Base-by-base conservation (phyloP, 2,797 vertebrate species). In the Thamnophis elegans region DNA sequence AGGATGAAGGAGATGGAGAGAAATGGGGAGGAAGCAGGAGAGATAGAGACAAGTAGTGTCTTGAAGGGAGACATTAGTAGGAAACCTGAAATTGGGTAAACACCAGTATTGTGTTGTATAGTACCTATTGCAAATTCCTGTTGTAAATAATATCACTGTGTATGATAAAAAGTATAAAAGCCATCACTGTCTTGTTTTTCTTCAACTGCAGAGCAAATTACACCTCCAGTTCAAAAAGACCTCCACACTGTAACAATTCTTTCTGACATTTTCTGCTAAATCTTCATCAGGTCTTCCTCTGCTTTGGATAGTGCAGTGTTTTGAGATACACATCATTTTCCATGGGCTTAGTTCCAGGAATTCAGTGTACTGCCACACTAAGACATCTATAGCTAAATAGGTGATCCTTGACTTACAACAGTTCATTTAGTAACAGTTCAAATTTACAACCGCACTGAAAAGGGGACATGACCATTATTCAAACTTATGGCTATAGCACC, bases 351-450 rank as follows among this genome's bases (percentile, higher is more conserved):
- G 94, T 97, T 97, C 96, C 94, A 92, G 95, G 97, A 97, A 97
- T 96, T 88, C 96, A 97, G 97, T 96, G 95, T 78, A 78, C 73
- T 95, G 95, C 96, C 96, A 56, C 53, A 90, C 3, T 36, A 97
- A 97, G 96, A 96, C 96, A 96, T 96, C 96, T 96, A 96, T 97
- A 97, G 96, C 97, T 96, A 94, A 97, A 97, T 14, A 68, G n/a
- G 2, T 32, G 7, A 12, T 68, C 14, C 62, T 68, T 13, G 2
- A 68, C n/a, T 68, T n/a, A 68, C 62, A 65, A 65, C 13, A 16
- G 14, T 32, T 32, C 1, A 0, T 68, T 32, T 68, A 68, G 14
- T 32, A 14, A 68, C n/a, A 0, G 2, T 16, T 32, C n/a, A 32
- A 18, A 73, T 32, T 18, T 32, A 73, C n/a, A 73, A 18, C 6